Conservation (phyloP, 2,888 invertebrate species). For the Agriopis aurantiaria region DNA sequence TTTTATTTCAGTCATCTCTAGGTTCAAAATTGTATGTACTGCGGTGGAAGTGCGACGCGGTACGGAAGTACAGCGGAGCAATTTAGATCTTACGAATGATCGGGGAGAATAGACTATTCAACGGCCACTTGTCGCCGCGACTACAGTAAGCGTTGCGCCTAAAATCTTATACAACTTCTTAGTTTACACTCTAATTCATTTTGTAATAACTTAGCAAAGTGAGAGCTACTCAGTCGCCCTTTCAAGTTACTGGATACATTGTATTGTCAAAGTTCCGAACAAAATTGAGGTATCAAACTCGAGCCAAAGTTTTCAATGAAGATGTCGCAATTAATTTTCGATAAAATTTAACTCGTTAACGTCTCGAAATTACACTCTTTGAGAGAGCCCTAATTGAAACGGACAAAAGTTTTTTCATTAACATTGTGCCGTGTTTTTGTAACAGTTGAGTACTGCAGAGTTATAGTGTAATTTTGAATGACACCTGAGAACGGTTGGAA, state of each 20-base stretch:
- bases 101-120: too few species aligned
- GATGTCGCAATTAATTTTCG: conserved; percentile 86
- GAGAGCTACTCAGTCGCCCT: conserved; percentile 62
- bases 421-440: conserved; percentile 57
- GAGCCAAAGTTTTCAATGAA: conserved; percentile 80
- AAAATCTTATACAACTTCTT: neutral
- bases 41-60: too few species aligned
- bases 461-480: conserved; percentile 24
- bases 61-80: too few species aligned
- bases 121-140: too few species aligned
- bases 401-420: conserved; percentile 82
- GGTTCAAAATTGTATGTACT: too few species aligned
- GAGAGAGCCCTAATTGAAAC: conserved; percentile 79
- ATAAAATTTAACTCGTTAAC: conserved; percentile 85
- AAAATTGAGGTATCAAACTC: conserved; percentile 80
- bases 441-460: conserved; percentile 32
- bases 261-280: conserved; percentile 74
- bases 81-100: too few species aligned
- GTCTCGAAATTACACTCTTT: conserved; percentile 79
- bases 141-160: too few species aligned
- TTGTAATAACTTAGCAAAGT: conserved; percentile 40
- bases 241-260: conserved; percentile 63
- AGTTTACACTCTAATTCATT: conserved; percentile 19
- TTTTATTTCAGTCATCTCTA: too few species aligned
- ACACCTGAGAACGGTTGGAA: neutral